Conservation (phyloP, 2,113 vertebrate species). For the Bubo blakistoni region DNA sequence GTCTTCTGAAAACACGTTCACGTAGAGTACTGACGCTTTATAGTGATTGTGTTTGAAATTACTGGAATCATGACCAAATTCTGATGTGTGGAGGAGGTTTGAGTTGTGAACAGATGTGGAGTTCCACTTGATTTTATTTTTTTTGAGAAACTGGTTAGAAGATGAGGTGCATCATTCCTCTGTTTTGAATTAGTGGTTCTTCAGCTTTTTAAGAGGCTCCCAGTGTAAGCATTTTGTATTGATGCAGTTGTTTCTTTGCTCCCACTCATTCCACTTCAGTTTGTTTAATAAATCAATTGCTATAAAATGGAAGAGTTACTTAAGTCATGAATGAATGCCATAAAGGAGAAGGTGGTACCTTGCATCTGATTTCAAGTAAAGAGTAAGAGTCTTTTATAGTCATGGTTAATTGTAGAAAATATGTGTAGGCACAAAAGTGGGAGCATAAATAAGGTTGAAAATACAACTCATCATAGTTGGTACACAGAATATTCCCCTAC, state of each 20-base stretch:
- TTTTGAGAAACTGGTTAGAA: background rate
- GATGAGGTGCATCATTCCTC: background rate
- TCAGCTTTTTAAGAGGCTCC: background rate
- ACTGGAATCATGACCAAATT: background rate
- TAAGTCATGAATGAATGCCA: background rate
- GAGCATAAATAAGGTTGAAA: background rate
- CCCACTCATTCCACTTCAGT: background rate
- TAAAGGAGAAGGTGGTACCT: background rate
- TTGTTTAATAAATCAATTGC: background rate
- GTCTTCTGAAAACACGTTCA: too few relatives aligned
- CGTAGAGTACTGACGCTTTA: background rate
- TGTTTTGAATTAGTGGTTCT: background rate
- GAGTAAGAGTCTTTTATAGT: background rate
- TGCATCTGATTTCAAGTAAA: background rate
- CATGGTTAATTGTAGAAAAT: background rate
- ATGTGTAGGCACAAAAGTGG: background rate
- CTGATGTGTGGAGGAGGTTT: background rate
- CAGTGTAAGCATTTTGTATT: background rate
- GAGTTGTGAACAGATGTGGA: background rate
- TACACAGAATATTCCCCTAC: background rate
- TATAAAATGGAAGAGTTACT: background rate
- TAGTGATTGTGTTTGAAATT: background rate
- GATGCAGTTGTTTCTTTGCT: background rate
- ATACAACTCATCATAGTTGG: background rate
- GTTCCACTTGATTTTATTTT: background rate